Evolutionary conservation across 2,888 invertebrate genomes (phyloP), one percentile per base, ranked within the genome.

Genomic region (Aricia artaxerxes): DNA sequence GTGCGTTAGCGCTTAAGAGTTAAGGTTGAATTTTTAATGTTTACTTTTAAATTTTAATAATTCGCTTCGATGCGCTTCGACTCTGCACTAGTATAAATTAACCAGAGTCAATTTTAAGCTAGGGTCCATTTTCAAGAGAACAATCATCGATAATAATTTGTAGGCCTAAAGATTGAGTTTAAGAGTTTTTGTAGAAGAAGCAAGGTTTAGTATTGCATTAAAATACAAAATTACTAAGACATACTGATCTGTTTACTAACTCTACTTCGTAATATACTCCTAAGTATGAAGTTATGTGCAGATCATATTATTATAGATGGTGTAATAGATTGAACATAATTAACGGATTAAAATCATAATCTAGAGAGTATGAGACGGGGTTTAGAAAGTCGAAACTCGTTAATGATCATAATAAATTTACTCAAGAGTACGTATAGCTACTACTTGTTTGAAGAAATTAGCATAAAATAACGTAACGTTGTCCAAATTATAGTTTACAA

Each of bases 351-450:
- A 69, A 69, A 69, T 69, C 69, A 69, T 69, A 69, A 11, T 38
- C 35, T 69, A 69, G 69, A 69, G 35, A 35, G 64, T 69, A 35
- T 31, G 4, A 35, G 35, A 35, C 69, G 69, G 69, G 69, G 69
- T 69, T 69, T 69, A 69, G 69, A 69, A 69, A 69, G 69, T 69
- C 16, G 69, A 69, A 5, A 13, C 35, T 69, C 35, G 38, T 69
- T 69, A 69, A 69, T 69, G 69, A 69, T 35, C 69, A 69, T 69
- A 35, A 69, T 69, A 69, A 69, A 38, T 69, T 69, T 69, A 69
- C 69, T 69, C 69, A 35, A 38, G 35, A 38, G 69, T 69, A 69
- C 9, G 64, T 13, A 61, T 64, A 31, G 31, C 61, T 64, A 64
- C 69, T 69, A 69, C 69, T 35, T 69, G 31, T 64, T 9, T 31